Base-by-base conservation (phyloP, 2,888 invertebrate species). In the Chymomyza caudatula region DNA sequence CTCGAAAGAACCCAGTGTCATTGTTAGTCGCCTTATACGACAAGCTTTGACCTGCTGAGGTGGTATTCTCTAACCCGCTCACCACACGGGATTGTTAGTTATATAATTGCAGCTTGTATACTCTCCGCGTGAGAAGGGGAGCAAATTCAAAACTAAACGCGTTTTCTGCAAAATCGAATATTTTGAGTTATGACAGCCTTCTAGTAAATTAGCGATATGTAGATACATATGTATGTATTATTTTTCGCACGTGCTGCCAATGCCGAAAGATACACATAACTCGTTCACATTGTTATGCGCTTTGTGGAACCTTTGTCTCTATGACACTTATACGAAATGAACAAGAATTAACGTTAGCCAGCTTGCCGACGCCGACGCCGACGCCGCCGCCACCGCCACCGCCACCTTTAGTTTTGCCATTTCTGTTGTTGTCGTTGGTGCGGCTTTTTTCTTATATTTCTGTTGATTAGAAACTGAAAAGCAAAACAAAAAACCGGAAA, bases 401-500 rank as follows among this genome's bases (percentile, higher is more conserved):
- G 29, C 8, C 29, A 11, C 29, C 11, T 11, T 37, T 37, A 0
- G 29, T 37, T 3, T 11, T 1, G 29, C 29, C 11, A 11, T 37
- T 37, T 8, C 11, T 4, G 8, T 4, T 37, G 29, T 37, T 37
- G 29, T 37, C 11, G 29, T 11, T 37, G 29, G 8, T 47, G 47
- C 69, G 75, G 80, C 67, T 73, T 77, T 75, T 71, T 66, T 67
- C 58, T 71, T 63, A 13, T 55, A 63, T 76, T 80, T 78, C 78
- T 77, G 74, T 84, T 86, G 82, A 82, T 82, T 82, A 82, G 82
- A 82, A 82, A 86, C 82, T 84, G 82, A 75, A 77, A 86, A 82
- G 82, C 82, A 82, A 82, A 82, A 82, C 86, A 86, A 83, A 86
- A 80, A 86, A 85, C 83, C 86, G 85, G 86, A 85, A 83, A 83